Base-by-base conservation (phyloP, 2,888 invertebrate genomes). In the Epirrhoe alternata region DNA sequence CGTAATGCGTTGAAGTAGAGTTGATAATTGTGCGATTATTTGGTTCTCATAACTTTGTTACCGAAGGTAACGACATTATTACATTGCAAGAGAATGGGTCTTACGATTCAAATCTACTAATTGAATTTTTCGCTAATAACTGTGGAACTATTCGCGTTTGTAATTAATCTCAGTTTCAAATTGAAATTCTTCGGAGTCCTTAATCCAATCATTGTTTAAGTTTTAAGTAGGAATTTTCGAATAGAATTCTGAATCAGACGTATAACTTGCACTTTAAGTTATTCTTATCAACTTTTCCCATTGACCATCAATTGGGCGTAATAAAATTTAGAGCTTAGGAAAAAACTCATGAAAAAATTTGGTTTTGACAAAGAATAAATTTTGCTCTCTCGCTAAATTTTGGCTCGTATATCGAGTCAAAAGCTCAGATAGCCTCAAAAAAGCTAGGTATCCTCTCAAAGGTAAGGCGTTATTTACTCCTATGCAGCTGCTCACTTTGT, bases 51-150 rank as follows among this genome's bases (percentile, higher is more conserved):
- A 51, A 57, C 53, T 45, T 52, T 47, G 42, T 54, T 54, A 55
- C 8, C 24, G 53, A 70, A 68, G 66, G 57, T 42, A 68, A 61
- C 49, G 70, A 64, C 62, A 68, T 68, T 68, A 64, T 70, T 69
- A 67, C 69, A 49, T 50, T 54, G 16, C 16, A 61, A 63, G 64
- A 59, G 63, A 65, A 67, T 63, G 63, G 57, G 14, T 45, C 57
- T 61, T 60, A 35, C 59, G 62, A 69, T 64, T 54, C 7, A 53
- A 61, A 63, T 66, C 58, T 49, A 53, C 53, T 63, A 65, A 68
- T 66, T 71, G 14, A 71, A 65, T 54, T 69, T 61, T 57, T 64
- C 55, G 59, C 62, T 60, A 58, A 61, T 68, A 49, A 24, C 24
- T 61, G 55, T 57, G 38, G 14, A 66, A 53, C 31, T 53, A 17